Conservation (phyloP, 2,797 vertebrate genomes). For the Hylomyscus alleni region DNA sequence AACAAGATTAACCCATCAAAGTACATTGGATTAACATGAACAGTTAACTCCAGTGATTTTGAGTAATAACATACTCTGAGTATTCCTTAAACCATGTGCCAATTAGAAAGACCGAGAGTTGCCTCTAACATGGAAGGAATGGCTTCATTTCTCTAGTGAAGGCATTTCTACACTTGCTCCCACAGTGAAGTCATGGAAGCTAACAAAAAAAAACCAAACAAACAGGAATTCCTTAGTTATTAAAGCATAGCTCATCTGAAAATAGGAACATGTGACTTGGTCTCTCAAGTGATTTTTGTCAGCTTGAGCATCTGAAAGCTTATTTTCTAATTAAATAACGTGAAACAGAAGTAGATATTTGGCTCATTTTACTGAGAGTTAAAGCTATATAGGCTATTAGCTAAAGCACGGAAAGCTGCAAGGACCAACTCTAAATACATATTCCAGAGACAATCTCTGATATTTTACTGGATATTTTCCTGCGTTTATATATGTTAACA, state of each 20-base stretch:
- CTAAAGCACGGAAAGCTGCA: slow-evolving; percentile 19
- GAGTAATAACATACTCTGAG: background rate
- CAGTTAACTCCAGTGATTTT: background rate
- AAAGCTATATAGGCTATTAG: slow-evolving; percentile 21
- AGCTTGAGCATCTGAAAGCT: background rate
- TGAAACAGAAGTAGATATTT: slow-evolving; percentile 19
- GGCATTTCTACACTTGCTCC: background rate
- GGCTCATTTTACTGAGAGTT: background rate
- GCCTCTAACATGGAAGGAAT: background rate
- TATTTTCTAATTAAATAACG: slow-evolving; percentile 22
- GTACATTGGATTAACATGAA: background rate
- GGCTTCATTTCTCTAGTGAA: background rate
- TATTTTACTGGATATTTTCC: slow-evolving; percentile 49
- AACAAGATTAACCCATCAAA: background rate
- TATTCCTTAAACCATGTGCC: background rate
- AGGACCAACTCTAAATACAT: background rate
- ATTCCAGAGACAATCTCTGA: background rate
- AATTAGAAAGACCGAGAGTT: background rate
- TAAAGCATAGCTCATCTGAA: background rate
- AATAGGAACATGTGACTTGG: background rate
- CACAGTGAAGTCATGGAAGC: background rate
- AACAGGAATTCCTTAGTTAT: background rate
- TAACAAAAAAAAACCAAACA: background rate
- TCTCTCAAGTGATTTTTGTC: background rate
- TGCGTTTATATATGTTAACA: background rate